These are phyloP conservation scores for Paralichthys olivaceus DNA, from an alignment of 2,113 vertebrate genomes.

Conservation along the genomic window DNA sequence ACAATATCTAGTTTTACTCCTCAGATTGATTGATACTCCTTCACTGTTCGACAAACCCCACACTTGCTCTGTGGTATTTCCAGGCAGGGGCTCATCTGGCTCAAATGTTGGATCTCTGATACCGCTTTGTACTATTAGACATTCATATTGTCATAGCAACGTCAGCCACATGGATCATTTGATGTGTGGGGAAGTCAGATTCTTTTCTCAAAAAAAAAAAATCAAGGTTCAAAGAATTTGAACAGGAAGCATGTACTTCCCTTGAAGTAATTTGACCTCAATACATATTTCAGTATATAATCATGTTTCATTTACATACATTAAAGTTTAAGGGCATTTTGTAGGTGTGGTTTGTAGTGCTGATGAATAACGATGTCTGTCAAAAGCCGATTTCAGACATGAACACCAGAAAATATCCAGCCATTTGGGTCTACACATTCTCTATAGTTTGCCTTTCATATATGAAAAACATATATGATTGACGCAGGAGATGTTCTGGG, in stretches of 20 bases:
- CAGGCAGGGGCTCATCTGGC: neutral
- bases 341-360: neutral
- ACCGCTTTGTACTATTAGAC: neutral
- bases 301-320: neutral
- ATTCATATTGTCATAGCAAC: constrained; percentile 35
- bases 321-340: neutral
- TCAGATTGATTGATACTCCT: too few species aligned
- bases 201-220: neutral
- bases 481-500: too few species aligned
- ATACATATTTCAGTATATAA: neutral
- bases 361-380: neutral
- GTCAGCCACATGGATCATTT: neutral
- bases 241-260: neutral
- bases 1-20: neutral
- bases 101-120: constrained; percentile 18
- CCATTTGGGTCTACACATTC: too few species aligned
- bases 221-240: neutral
- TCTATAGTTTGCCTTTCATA: too few species aligned
- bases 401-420: too few species aligned
- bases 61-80: neutral
- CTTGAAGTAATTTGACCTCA: neutral
- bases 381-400: neutral
- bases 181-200: neutral
- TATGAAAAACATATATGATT: too few species aligned
- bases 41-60: neutral